Evolutionary conservation across 2,888 invertebrate genomes (phyloP), one percentile per base, ranked within the genome.

Genomic region (Diploptera punctata): DNA sequence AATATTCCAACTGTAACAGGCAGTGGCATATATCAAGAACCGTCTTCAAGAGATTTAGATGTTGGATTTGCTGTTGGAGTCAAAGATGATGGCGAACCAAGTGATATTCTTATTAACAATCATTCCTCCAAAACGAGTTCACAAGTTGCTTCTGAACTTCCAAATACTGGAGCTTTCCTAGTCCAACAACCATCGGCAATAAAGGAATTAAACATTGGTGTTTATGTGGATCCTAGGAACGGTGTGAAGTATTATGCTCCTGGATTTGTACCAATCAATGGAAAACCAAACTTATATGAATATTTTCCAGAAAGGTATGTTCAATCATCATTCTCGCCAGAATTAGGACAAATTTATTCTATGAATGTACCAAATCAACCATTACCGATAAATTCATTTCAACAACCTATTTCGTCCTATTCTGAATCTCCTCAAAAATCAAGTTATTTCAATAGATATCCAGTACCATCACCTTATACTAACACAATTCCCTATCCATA

Each of bases 41-140:
- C 69, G 1, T 62, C 69, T 18, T 65, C 62, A 18, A 44, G 65
- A 18, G 72, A 73, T 29, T 61, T 73, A 1, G 69, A 69, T 24
- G 62, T 73, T 18, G 72, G 69, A 5, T 47, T 73, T 24, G 65
- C 26, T 7, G 62, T 69, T 13, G 72, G 72, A 21, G 62, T 54
- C 47, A 49, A 52, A 24, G 71, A 73, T 26, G 69, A 61, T 43
- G 13, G 13, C 18, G 13, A 49, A 3, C 29, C 19, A n/a, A 65
- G 18, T 4, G 65, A 65, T n/a, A 7, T 43, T 0, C 21, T 65
- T 9, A 19, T 29, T 13, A 24, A 57, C n/a, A n/a, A 61, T 19
- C 38, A 38, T 19, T 19, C 38, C 10, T 10, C 38, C 2, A 61
- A 38, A 19, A 19, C 5, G 13, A 0, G 29, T 26, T 65, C 47